Evolutionary conservation across 2,797 vertebrate species (phyloP).

Genomic region (Enteromius trimaculatus): DNA sequence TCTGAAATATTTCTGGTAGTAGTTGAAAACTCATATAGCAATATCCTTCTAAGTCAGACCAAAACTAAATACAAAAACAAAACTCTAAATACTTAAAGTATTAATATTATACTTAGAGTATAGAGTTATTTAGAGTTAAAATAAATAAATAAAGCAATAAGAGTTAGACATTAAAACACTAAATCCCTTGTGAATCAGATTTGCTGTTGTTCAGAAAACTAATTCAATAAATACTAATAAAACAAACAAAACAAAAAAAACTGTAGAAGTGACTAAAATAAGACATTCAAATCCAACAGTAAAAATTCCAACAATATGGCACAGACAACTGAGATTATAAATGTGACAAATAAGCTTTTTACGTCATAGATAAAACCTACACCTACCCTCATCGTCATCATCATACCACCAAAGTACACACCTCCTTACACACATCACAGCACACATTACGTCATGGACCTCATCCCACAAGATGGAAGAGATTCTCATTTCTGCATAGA

Average conservation of each 20-base stretch:
- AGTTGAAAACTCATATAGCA: background rate
- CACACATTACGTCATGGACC: constrained; percentile 17
- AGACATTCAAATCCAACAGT: background rate
- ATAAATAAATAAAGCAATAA: background rate
- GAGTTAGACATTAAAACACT: background rate
- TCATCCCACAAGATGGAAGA: background rate
- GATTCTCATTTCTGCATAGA: background rate
- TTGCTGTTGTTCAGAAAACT: background rate
- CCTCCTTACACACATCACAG: background rate
- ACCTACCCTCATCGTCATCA: constrained; percentile 31
- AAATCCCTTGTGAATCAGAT: background rate
- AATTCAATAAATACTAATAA: too few relatives aligned
- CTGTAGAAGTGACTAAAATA: background rate
- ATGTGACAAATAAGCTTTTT: background rate
- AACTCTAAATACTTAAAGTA: background rate
- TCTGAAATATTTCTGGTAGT: background rate
- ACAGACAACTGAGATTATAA: background rate
- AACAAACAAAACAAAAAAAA: background rate
- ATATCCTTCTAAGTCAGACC: background rate
- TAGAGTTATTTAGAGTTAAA: too few relatives aligned
- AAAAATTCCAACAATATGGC: background rate
- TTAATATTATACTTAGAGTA: too few relatives aligned
- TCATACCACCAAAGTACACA: constrained; percentile 3
- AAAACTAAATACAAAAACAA: background rate
- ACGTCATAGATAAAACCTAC: background rate